phyloP scores from a whole-genome alignment of 2,888 invertebrate genomes.

The Aricia artaxerxes region DNA sequence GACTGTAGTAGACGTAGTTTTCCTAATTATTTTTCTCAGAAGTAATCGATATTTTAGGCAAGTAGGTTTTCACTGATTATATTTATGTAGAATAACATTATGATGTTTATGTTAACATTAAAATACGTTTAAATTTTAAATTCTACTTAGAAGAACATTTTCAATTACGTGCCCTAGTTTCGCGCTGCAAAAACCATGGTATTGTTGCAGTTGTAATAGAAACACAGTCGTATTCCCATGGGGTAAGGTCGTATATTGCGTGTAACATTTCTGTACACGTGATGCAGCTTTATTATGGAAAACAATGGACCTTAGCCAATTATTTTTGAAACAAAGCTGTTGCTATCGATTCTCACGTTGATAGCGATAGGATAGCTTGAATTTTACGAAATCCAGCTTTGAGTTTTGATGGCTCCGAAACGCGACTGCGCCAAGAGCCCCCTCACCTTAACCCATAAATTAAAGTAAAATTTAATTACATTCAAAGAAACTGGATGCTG shows the following conservation, averaged over 20 bases:
- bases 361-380: background rate
- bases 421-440: background rate
- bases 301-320: conserved; percentile 36
- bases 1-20: background rate
- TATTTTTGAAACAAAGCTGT: conserved; percentile 10
- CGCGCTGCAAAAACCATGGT: conserved; percentile 6
- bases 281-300: conserved; percentile 23
- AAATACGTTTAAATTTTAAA: background rate
- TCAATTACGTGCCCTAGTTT: conserved; percentile 16
- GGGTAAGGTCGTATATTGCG: conserved; percentile 10
- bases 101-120: background rate
- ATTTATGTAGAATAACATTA: background rate
- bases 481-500: background rate
- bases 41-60: background rate
- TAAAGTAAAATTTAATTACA: conserved; percentile 5
- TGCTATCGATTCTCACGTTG: conserved; percentile 5
- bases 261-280: background rate
- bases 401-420: background rate
- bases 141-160: background rate
- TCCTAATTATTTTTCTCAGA: background rate
- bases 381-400: background rate
- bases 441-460: conserved; percentile 15
- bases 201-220: background rate
- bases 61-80: background rate
- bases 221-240: conserved; percentile 2